Conservation (phyloP, 2,113 vertebrate genomes). For the Cyanistes caeruleus region DNA sequence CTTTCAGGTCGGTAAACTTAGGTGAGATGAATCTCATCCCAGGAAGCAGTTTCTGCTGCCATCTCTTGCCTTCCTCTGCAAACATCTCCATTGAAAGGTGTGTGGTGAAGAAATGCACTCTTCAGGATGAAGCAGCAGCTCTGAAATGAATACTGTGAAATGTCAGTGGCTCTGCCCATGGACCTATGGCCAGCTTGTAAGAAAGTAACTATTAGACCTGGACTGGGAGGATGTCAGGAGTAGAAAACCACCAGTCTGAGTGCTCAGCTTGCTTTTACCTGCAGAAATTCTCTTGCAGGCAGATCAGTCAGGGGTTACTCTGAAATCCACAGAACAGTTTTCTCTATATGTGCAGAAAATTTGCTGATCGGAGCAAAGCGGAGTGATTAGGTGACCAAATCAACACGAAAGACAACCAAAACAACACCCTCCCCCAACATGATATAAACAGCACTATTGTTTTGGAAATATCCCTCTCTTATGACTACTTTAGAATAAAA, state of each 20-base stretch:
- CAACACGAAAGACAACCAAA: neutral
- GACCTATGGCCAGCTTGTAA: neutral
- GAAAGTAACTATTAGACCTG: neutral
- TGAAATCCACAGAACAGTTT: neutral
- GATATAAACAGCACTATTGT: neutral
- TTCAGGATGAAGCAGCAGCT: neutral
- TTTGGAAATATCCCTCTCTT: neutral
- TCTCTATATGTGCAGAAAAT: neutral
- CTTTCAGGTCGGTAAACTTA: neutral
- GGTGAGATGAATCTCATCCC: neutral
- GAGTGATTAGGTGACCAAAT: neutral
- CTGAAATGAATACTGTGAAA: neutral
- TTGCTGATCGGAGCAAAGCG: neutral
- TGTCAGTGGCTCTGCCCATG: neutral
- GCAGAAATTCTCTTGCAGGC: neutral
- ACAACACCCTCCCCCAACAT: neutral
- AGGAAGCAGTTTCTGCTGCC: neutral
- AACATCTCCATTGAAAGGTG: neutral
- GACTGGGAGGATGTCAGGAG: neutral
- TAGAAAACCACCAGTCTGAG: neutral
- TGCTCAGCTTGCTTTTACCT: neutral
- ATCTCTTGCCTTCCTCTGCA: neutral
- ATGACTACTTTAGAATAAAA: neutral
- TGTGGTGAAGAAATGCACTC: neutral
- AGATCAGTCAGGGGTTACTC: neutral